A percentile compares a stretch with the other conserved stretches of the same genome.
These are phyloP conservation scores for Siniperca chuatsi DNA, from an alignment of 2,113 vertebrate species.

Conservation along the genomic window DNA sequence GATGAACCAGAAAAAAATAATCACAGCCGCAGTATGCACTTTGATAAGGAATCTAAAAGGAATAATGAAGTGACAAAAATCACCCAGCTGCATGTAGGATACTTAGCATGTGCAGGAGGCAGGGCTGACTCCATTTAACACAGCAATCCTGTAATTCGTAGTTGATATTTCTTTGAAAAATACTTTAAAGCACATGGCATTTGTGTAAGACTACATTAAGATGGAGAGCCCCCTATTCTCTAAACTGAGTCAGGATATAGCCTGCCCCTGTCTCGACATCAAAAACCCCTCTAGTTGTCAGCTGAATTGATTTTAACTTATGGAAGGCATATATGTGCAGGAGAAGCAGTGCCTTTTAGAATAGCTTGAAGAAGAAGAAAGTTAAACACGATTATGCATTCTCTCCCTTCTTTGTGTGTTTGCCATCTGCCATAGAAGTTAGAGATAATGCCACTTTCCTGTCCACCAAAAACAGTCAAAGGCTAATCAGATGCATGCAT, in stretches of 20 bases:
- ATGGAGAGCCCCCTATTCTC: neutral
- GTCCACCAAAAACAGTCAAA: constrained; percentile 50
- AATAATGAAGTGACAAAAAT: constrained; percentile 64
- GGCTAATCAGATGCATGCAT: constrained; percentile 70
- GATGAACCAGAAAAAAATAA: constrained; percentile 64
- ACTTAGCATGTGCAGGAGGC: constrained; percentile 22
- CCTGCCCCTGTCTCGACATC: constrained; percentile 27
- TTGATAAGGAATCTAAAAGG: constrained; percentile 71
- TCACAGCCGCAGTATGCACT: constrained; percentile 67
- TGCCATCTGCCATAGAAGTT: constrained; percentile 55
- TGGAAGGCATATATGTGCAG: neutral
- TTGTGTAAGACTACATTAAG: neutral
- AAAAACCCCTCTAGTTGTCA: constrained; percentile 21
- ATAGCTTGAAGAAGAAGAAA: neutral
- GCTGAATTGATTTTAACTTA: constrained; percentile 27
- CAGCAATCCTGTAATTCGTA: neutral
- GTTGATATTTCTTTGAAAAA: constrained; percentile 28
- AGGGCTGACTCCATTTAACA: constrained; percentile 36
- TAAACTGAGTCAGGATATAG: constrained; percentile 26
- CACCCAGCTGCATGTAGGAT: constrained; percentile 7
- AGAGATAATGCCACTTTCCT: constrained; percentile 50
- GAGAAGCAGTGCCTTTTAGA: constrained; percentile 13
- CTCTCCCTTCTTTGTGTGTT: neutral
- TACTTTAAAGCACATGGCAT: neutral
- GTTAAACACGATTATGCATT: constrained; percentile 23